Base-by-base conservation (phyloP, 2,888 invertebrate species). In the Amphiduros pacificus region DNA sequence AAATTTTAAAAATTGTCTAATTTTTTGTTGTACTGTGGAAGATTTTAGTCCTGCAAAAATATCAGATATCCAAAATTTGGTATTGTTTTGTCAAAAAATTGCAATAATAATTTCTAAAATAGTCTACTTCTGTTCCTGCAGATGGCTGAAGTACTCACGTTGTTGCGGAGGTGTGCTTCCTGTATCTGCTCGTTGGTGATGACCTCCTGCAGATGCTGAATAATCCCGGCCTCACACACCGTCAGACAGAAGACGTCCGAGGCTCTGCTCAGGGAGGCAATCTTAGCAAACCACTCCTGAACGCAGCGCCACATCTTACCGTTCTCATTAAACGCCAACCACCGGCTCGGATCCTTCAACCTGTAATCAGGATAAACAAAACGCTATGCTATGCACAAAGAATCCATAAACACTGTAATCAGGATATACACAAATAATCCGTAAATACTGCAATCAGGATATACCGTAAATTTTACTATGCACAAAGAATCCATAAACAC, bases 271-370 rank as follows among this genome's bases (percentile, higher is more conserved):
- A 58, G 36, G 20, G 48, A 49, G 24, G 58, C 44, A 11, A 58
- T 51, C 20, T 49, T 48, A 14, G 32, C 31, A 36, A 58, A 58
- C 58, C 58, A 58, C 58, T 58, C 58, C 14, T 58, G 58, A 40
- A 58, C 50, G 36, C 58, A 58, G 1, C 58, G 48, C 58, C 58
- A 58, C 58, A 58, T 58, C 36, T 58, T 58, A 11, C 58, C 58
- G 26, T 58, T 48, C 24, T 58, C 58, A 26, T 58, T 58, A 26
- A 58, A 58, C 32, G 58, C 58, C 14, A 58, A 27, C 58, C 58
- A 58, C 3, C 58, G 29, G 1, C 48, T 32, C 17, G 58, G 58
- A 48, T 58, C 58, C 27, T 50, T 58, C 36, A 58, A 22, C 58
- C 58, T 58, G 53, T n/a, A 29, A 20, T 24, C 6, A 44, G 17